phyloP scores from a whole-genome alignment of 2,113 vertebrate genomes.

The Microcebus murinus region DNA sequence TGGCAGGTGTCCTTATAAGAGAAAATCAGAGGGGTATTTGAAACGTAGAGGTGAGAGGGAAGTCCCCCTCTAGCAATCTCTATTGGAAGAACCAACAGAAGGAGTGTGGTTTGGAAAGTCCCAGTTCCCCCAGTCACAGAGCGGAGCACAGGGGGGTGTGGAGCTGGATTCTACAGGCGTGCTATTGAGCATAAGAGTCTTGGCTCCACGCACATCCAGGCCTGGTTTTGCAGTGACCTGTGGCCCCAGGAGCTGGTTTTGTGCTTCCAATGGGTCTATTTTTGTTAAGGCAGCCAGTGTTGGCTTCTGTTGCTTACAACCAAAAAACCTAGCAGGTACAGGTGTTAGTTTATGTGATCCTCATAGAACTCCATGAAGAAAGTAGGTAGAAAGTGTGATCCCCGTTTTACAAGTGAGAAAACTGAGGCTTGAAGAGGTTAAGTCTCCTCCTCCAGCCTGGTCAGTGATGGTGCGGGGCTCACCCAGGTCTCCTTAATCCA shows the following conservation, averaged over 20 bases:
- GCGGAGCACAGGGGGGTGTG: neutral
- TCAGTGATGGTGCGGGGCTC: neutral
- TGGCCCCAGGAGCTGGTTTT: neutral
- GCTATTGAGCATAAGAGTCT: neutral
- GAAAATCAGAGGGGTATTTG: neutral
- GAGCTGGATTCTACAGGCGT: neutral
- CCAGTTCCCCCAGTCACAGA: neutral
- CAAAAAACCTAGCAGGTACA: neutral
- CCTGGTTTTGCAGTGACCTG: neutral
- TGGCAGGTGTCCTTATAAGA: neutral
- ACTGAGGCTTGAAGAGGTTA: neutral
- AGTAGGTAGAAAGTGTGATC: neutral
- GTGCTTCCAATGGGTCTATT: neutral
- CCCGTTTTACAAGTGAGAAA: neutral
- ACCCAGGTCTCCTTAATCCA: neutral
- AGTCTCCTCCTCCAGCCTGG: neutral
- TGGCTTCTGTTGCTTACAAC: neutral
- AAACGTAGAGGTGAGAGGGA: neutral
- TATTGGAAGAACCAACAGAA: neutral
- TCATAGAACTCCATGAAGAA: neutral
- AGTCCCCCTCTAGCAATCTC: no score
- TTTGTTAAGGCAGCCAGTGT: neutral
- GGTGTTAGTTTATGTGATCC: neutral
- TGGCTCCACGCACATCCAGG: neutral
- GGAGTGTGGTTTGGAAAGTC: neutral